Evolutionary conservation across 2,888 invertebrate species (phyloP).

Genomic region (Fragum fragum): DNA sequence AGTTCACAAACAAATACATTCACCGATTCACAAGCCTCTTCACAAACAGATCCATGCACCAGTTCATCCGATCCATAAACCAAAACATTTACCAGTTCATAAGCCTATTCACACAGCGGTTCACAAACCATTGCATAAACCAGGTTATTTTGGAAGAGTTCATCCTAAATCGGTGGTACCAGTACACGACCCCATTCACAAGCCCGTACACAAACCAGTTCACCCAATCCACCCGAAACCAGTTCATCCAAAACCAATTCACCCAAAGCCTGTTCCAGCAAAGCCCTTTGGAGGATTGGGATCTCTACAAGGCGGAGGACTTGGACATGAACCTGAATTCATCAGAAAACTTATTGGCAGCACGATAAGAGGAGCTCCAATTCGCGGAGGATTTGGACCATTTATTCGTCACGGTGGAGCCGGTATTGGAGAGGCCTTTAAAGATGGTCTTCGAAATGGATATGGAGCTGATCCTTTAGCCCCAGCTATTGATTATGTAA

Average conservation of each 20-base stretch:
- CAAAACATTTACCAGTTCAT: constrained; percentile 2
- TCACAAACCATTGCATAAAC: neutral
- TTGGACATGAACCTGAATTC: neutral
- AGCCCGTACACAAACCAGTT: constrained; percentile 6
- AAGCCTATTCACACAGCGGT: neutral
- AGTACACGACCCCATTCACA: neutral
- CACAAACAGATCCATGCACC: neutral
- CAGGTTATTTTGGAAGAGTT: neutral
- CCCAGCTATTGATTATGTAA: neutral
- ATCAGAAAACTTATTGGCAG: constrained; percentile 41
- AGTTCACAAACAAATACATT: neutral
- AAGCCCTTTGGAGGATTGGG: neutral
- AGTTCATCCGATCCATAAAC: neutral
- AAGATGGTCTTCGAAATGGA: constrained; percentile 26
- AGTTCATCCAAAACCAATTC: constrained; percentile 11
- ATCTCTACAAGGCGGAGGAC: constrained; percentile 9
- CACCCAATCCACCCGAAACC: neutral
- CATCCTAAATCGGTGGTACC: neutral
- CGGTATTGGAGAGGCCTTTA: constrained; percentile 24
- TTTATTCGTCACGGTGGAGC: constrained; percentile 53
- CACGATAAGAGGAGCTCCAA: constrained; percentile 22
- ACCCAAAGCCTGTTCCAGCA: neutral
- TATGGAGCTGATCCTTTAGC: constrained; percentile 12
- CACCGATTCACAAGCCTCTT: neutral
- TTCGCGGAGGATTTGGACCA: constrained; percentile 36